Conservation (phyloP, 2,888 invertebrate genomes). For the Aricia artaxerxes region DNA sequence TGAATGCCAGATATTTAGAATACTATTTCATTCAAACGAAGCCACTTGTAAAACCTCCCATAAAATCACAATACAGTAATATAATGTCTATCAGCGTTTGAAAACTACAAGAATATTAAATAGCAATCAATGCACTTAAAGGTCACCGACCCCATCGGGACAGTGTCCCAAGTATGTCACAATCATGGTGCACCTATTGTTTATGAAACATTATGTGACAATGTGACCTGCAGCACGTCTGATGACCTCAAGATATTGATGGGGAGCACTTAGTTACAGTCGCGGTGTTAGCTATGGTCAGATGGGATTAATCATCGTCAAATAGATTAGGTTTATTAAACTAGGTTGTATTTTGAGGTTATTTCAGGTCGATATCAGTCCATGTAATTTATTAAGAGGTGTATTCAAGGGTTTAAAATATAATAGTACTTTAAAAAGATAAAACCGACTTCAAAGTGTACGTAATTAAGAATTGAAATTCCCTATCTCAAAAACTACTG, state of each 20-base stretch:
- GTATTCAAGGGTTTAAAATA: too few relatives aligned
- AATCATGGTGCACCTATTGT: slow-evolving; percentile 14
- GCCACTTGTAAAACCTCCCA: too few relatives aligned
- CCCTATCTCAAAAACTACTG: too few relatives aligned
- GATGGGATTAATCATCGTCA: neutral
- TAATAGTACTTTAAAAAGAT: too few relatives aligned
- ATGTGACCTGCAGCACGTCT: slow-evolving; percentile 52
- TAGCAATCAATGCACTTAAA: neutral
- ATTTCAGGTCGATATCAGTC: too few relatives aligned
- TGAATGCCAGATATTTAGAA: too few relatives aligned
- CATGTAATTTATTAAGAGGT: too few relatives aligned
- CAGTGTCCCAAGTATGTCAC: neutral
- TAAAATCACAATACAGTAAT: too few relatives aligned
- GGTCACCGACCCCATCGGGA: neutral
- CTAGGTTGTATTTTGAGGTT: too few relatives aligned
- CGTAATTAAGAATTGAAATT: too few relatives aligned
- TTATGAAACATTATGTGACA: slow-evolving; percentile 58
- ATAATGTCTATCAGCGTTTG: neutral
- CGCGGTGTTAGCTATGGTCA: neutral
- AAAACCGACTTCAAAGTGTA: too few relatives aligned
- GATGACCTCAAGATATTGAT: slow-evolving; percentile 3
- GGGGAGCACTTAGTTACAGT: slow-evolving; percentile 9
- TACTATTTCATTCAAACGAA: too few relatives aligned
- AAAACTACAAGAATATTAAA: neutral
- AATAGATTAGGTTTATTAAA: neutral